A percentile compares a stretch with the other conserved stretches of the same genome.
These are phyloP conservation scores for Babylonia areolata DNA, from an alignment of 1,140 invertebrate species.

Conservation along the genomic window DNA sequence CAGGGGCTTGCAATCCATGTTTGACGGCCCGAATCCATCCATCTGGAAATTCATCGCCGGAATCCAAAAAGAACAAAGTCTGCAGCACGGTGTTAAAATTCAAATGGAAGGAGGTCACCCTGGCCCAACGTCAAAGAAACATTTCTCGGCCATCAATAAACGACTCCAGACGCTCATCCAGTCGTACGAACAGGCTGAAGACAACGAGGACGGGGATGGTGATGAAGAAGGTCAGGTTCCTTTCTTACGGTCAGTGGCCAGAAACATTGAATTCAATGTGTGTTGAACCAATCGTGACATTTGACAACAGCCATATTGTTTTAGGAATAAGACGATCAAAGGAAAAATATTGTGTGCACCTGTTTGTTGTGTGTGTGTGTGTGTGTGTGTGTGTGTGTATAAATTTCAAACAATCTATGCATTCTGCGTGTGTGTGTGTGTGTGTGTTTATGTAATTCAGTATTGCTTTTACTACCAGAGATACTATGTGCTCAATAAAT, in stretches of 20 bases:
- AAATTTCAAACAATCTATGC: too few species aligned
- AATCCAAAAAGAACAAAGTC: not conserved
- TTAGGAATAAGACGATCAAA: too few species aligned
- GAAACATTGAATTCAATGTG: slow-evolving; percentile 21
- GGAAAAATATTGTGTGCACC: too few species aligned
- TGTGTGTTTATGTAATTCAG: too few species aligned
- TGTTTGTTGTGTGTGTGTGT: too few species aligned
- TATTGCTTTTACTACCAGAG: too few species aligned
- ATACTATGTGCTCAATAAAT: too few species aligned
- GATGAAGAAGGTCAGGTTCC: not conserved
- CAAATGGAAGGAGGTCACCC: slow-evolving; percentile 9
- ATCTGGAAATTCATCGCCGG: not conserved
- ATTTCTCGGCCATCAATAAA: not conserved
- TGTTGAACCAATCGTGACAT: slow-evolving; percentile 7
- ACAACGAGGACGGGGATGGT: not conserved
- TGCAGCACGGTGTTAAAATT: slow-evolving; percentile 14
- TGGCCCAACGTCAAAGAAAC: not conserved
- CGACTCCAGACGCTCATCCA: slow-evolving; percentile 13
- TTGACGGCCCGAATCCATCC: not conserved
- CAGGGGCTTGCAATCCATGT: slow-evolving; percentile 11
- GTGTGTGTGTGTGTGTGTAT: too few species aligned
- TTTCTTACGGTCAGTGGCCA: slow-evolving; percentile 5
- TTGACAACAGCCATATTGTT: too few species aligned
- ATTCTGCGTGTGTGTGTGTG: too few species aligned
- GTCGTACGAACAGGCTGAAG: slow-evolving; percentile 16